Conservation (phyloP, 2,888 invertebrate genomes). For the Drosophila borealis region DNA sequence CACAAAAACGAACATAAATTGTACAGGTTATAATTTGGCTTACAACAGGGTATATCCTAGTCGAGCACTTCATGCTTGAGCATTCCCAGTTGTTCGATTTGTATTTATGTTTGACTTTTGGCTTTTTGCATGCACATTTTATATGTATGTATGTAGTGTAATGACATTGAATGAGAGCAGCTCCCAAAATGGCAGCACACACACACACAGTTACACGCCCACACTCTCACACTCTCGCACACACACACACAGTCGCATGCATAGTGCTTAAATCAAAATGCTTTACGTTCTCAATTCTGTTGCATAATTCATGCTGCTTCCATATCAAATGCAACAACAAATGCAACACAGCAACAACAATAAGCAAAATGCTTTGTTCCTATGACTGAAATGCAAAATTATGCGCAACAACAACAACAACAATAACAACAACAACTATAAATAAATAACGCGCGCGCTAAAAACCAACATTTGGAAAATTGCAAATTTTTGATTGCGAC, state of each 20-base stretch:
- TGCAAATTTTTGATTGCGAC: slow-evolving; percentile 15
- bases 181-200: slow-evolving; percentile 59
- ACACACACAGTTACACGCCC: slow-evolving; percentile 11
- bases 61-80: neutral
- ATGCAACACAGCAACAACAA: slow-evolving; percentile 25
- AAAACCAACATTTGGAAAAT: slow-evolving; percentile 23
- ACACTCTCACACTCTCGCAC: slow-evolving; percentile 11
- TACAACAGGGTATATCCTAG: slow-evolving; percentile 1
- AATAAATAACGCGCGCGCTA: slow-evolving; percentile 10
- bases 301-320: slow-evolving; percentile 53
- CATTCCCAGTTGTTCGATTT: slow-evolving; percentile 10
- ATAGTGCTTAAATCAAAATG: slow-evolving; percentile 42
- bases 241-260: slow-evolving; percentile 18
- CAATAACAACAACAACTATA: slow-evolving; percentile 21
- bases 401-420: slow-evolving; percentile 21
- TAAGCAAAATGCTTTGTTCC: slow-evolving; percentile 34
- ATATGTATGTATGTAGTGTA: slow-evolving; percentile 19
- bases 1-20: too few relatives aligned
- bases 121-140: slow-evolving; percentile 41
- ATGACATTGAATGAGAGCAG: slow-evolving; percentile 43
- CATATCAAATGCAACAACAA: slow-evolving; percentile 29
- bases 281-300: slow-evolving; percentile 39
- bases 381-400: slow-evolving; percentile 40
- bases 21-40: neutral
- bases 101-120: slow-evolving; percentile 25